A percentile compares a stretch with the other conserved stretches of the same genome.
Evolutionary conservation across 2,113 vertebrate species (phyloP).

Genomic region (Zonotrichia leucophrys): DNA sequence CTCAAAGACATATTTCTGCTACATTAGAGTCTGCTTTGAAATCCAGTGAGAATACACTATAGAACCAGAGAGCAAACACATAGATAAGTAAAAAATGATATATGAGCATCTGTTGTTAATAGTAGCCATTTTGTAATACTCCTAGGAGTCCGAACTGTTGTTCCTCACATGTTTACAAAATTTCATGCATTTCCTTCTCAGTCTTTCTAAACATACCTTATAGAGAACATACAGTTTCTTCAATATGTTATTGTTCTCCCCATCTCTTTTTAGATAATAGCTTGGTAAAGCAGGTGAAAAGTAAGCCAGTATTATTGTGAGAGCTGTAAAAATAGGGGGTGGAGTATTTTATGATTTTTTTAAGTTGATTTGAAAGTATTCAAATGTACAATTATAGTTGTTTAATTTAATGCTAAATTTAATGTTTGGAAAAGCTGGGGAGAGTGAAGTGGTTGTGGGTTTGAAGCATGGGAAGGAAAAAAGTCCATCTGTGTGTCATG

Average conservation of each 20-base stretch:
- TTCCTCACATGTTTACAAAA: not conserved
- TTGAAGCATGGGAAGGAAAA: not conserved
- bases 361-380: not conserved
- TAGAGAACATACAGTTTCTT: not conserved
- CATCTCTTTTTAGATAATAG: not conserved
- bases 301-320: not conserved
- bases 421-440: not conserved
- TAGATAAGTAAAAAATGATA: not conserved
- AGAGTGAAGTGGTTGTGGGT: not conserved
- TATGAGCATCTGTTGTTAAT: not conserved
- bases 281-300: not conserved
- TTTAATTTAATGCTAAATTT: not conserved
- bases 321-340: rapidly evolving
- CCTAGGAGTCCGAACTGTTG: not conserved
- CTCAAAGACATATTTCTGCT: conserved; percentile 14
- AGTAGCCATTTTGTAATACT: not conserved
- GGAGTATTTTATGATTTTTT: not conserved
- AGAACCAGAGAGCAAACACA: not conserved
- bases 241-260: not conserved
- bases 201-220: not conserved
- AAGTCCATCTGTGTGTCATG: not conserved
- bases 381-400: not conserved
- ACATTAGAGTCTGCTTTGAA: conserved; percentile 8
- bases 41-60: not conserved
- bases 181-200: not conserved